Percentiles rank a stretch among this genome's conserved stretches.
phyloP scores from a whole-genome alignment of 2,888 invertebrate species.

The Acanthoscelides obtectus region DNA sequence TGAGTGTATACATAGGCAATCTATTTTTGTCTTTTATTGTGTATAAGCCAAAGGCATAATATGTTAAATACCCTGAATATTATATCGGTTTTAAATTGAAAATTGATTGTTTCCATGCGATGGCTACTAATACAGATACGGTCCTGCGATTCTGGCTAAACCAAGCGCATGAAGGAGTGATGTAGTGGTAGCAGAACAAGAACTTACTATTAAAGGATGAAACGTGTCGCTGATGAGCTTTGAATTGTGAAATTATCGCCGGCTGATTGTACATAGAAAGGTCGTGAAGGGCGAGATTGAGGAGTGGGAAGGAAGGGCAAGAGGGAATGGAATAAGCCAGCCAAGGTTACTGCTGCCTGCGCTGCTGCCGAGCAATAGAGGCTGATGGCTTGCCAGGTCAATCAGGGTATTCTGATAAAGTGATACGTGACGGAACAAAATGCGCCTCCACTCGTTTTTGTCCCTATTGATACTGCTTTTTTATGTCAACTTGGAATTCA shows the following conservation, averaged over 20 bases:
- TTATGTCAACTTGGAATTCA: not conserved
- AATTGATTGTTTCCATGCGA: too few species aligned
- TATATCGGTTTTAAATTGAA: too few species aligned
- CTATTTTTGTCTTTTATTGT: too few species aligned
- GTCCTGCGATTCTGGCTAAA: not conserved
- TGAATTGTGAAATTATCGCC: slow-evolving; percentile 48
- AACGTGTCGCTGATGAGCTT: slow-evolving; percentile 47
- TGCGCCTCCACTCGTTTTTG: not conserved
- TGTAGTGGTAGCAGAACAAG: slow-evolving; percentile 39
- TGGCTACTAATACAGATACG: not conserved
- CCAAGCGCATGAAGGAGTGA: slow-evolving; percentile 11
- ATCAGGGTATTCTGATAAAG: slow-evolving; percentile 5
- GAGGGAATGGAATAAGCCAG: slow-evolving; percentile 12
- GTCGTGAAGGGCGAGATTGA: slow-evolving; percentile 26
- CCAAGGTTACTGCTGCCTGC: slow-evolving; percentile 5
- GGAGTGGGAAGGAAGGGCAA: slow-evolving; percentile 3
- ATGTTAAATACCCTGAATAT: too few species aligned
- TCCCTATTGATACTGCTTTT: not conserved
- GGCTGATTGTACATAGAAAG: slow-evolving; percentile 41
- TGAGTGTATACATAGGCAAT: too few species aligned
- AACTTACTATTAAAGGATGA: slow-evolving; percentile 44
- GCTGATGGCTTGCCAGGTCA: not conserved
- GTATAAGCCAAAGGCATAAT: too few species aligned
- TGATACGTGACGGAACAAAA: not conserved
- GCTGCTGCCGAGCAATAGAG: not conserved